Conservation (phyloP, 2,113 vertebrate species). For the Cyprinodon tularosa region DNA sequence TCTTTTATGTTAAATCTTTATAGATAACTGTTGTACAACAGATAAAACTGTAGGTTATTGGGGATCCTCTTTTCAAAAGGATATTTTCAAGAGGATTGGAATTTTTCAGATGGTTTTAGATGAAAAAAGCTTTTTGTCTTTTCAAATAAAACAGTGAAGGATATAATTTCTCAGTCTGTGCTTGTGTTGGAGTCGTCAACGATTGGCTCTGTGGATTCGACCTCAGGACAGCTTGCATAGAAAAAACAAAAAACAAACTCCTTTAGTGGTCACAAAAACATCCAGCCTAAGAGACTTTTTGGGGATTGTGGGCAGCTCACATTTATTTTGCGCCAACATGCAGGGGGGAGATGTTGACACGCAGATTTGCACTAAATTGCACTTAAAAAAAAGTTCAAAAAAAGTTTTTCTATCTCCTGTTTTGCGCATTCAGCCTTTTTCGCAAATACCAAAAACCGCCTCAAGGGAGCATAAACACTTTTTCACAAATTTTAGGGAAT, state of each 20-base stretch:
- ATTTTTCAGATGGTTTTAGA: neutral
- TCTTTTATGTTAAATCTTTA: conserved; percentile 1
- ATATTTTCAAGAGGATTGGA: too few species aligned
- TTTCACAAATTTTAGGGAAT: too few species aligned
- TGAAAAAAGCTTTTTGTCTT: neutral
- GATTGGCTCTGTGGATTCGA: conserved; percentile 31
- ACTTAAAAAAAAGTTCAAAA: neutral
- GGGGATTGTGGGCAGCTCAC: neutral
- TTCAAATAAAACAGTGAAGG: neutral
- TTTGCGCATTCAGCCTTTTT: too few species aligned
- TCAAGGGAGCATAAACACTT: too few species aligned
- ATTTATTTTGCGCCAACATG: neutral
- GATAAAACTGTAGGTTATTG: neutral
- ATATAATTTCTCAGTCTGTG: conserved; percentile 64
- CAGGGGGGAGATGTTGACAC: neutral
- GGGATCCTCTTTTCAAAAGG: neutral
- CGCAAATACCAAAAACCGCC: too few species aligned
- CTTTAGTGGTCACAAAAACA: conserved; percentile 17
- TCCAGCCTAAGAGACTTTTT: conserved; percentile 10
- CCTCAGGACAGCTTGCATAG: conserved; percentile 39
- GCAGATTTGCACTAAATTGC: neutral
- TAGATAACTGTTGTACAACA: neutral
- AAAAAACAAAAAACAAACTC: too few species aligned
- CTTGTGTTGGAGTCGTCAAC: conserved; percentile 16
- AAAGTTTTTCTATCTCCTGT: too few species aligned